Evolutionary conservation across 2,888 invertebrate genomes (phyloP).

Genomic region (Notodonta dromedarius): DNA sequence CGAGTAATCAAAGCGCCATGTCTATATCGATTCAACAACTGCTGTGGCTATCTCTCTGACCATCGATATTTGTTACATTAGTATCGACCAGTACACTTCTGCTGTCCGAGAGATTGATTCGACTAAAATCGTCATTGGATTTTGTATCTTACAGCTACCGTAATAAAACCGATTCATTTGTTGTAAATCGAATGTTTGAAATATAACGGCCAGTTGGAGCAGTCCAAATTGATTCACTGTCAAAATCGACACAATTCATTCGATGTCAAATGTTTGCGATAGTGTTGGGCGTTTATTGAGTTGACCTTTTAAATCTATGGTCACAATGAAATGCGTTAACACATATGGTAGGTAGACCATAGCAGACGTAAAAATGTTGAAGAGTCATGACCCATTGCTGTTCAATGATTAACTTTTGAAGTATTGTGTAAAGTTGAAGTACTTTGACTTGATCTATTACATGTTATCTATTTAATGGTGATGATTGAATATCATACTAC

Average conservation of each 20-base stretch:
- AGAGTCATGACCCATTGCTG: constrained; percentile 34
- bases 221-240: constrained; percentile 77
- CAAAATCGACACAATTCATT: constrained; percentile 73
- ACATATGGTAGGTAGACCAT: constrained; percentile 54
- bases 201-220: constrained; percentile 43
- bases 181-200: constrained; percentile 1
- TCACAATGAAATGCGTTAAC: constrained; percentile 54
- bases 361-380: constrained; percentile 44
- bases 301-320: constrained; percentile 61
- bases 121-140: constrained; percentile 27
- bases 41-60: constrained; percentile 71
- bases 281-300: constrained; percentile 62
- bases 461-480: not conserved
- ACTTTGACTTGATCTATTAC: constrained; percentile 12
- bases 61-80: constrained; percentile 80
- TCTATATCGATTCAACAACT: constrained; percentile 79
- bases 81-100: constrained; percentile 59
- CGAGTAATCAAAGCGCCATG: constrained; percentile 81
- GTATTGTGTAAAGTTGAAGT: constrained; percentile 17
- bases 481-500: too few relatives aligned
- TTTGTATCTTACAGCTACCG: constrained; percentile 35
- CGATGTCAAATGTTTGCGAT: constrained; percentile 75
- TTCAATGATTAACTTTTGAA: constrained; percentile 36
- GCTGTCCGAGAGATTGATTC: constrained; percentile 42
- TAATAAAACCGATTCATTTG: constrained; percentile 21